Conservation (phyloP, 2,888 invertebrate species). For the Xanthorhoe designata region DNA sequence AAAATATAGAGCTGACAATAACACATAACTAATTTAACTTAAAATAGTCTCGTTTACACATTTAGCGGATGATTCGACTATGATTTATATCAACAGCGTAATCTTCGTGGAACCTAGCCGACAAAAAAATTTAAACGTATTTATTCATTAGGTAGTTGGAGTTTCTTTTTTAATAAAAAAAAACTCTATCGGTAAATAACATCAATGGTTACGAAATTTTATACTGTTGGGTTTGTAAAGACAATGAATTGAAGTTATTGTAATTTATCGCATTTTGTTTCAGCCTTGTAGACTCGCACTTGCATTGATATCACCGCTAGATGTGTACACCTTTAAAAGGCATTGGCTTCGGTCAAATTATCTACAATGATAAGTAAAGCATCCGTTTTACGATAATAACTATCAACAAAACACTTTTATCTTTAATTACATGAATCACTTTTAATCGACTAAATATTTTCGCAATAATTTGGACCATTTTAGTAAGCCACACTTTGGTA, state of each 20-base stretch:
- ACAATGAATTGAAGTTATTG: not conserved
- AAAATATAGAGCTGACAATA: constrained; percentile 43
- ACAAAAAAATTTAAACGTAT: not conserved
- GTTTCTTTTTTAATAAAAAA: not conserved
- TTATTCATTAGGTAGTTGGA: not conserved
- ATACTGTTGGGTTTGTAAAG: not conserved
- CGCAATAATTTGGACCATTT: constrained; percentile 27
- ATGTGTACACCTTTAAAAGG: constrained; percentile 10
- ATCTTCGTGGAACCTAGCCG: not conserved
- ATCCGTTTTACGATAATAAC: constrained; percentile 25
- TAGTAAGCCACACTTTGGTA: constrained; percentile 62
- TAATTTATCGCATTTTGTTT: not conserved
- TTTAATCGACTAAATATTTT: constrained; percentile 17
- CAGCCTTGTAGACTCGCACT: not conserved
- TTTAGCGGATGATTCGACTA: constrained; percentile 3
- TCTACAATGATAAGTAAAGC: constrained; percentile 25
- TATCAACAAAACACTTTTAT: constrained; percentile 27
- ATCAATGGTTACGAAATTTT: not conserved
- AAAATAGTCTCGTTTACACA: not conserved
- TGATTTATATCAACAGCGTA: not conserved
- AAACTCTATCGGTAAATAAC: not conserved
- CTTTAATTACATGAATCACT: constrained; percentile 20
- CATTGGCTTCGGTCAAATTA: constrained; percentile 18
- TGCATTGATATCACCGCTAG: not conserved
- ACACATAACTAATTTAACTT: not conserved